Evolutionary conservation across 2,888 invertebrate genomes (phyloP), one percentile per base, ranked within the genome.

Genomic region (Rhagonycha lutea): DNA sequence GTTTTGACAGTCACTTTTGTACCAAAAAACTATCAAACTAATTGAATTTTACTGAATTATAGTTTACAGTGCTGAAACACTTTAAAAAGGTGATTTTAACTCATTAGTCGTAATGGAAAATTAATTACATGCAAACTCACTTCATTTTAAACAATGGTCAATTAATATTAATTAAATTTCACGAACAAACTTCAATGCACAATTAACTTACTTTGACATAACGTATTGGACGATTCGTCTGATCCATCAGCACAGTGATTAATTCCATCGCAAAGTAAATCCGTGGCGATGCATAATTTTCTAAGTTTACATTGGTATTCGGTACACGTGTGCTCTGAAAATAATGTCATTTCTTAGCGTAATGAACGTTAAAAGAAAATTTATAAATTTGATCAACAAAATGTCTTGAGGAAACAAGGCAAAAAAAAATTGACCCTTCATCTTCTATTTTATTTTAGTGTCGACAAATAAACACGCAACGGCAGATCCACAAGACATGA

Each of bases 241-340:
- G 96, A 96, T 80, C 95, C 96, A 88, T 98, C 97, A 69, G 95
- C 96, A 88, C 98, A 98, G 88, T 98, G 97, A 89, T 96, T 95
- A 80, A 97, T 93, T 75, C 94, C 94, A 89, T 98, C 98, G 89
- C 98, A 98, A 82, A 95, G 92, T 78, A 98, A 91, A 88, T 97
- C 96, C 77, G 94, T 94, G 87, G 95, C 94, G 85, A 98, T 96
- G 91, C 98, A 98, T 90, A 96, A 95, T 89, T 96, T 94, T 80
- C 95, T 93, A 85, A 94, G 92, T 85, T 92, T 94, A 88, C 97
- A 97, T 81, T 95, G 91, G 89, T 96, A 97, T 88, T 96, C 96
- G 86, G 94, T 95, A 89, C 96, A 96, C 75, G 94, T 92, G 86
- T 96, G 95, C 86, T 95, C 96, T 95, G 92, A 80, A 91, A 89